These are phyloP conservation scores for Morpho achilles DNA, from an alignment of 2,888 invertebrate genomes.

Conservation along the genomic window DNA sequence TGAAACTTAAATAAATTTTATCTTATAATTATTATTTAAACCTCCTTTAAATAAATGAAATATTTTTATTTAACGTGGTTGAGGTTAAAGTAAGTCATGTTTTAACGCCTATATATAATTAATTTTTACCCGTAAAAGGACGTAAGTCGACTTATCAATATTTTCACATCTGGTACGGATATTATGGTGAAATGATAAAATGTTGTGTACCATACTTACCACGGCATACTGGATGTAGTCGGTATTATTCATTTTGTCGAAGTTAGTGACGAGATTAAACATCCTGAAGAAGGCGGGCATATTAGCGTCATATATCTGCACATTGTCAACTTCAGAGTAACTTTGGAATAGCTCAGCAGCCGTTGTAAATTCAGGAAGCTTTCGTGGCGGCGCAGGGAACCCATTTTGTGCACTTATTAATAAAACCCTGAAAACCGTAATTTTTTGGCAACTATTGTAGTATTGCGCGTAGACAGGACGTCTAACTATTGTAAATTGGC, in stretches of 20 bases:
- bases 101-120: too few species aligned
- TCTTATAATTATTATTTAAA: too few species aligned
- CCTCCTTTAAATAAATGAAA: too few species aligned
- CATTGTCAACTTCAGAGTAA: slow-evolving; percentile 50
- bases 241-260: slow-evolving; percentile 81
- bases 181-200: too few species aligned
- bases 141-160: too few species aligned
- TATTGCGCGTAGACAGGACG: too few species aligned
- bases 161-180: too few species aligned
- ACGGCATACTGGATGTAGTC: slow-evolving; percentile 85
- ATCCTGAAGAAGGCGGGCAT: slow-evolving; percentile 81
- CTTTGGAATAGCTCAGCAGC: slow-evolving; percentile 51
- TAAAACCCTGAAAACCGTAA: slow-evolving; percentile 71
- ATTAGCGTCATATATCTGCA: slow-evolving; percentile 58
- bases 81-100: too few species aligned
- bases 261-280: slow-evolving; percentile 85
- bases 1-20: too few species aligned
- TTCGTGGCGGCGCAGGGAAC: slow-evolving; percentile 47
- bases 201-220: slow-evolving; percentile 62
- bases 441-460: background rate
- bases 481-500: too few species aligned
- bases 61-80: too few species aligned
- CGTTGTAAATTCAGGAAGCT: slow-evolving; percentile 32
- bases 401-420: slow-evolving; percentile 66
- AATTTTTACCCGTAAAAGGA: too few species aligned